Base-by-base conservation (phyloP, 2,888 invertebrate species). In the Dorcus hopei region DNA sequence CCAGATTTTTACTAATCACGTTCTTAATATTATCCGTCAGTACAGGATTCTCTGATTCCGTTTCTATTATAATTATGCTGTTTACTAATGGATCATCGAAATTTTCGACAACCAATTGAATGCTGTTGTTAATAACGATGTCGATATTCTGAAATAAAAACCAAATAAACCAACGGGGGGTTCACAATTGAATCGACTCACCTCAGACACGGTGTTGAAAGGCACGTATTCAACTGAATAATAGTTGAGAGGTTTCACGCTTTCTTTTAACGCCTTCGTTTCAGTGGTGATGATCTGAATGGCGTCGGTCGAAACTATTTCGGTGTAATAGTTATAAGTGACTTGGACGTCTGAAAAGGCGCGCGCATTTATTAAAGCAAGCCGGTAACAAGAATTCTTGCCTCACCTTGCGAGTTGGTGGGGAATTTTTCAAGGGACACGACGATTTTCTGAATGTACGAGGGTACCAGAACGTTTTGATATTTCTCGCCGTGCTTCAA, bases 391-490 rank as follows among this genome's bases (percentile, higher is more conserved):
- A 9, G 5, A 5, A 33, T 19, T 3, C 3, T 3, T 19, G 3
- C 45, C 38, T 11, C 57, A 66, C 66, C 64, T 58, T 63, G 60
- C 48, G 68, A 68, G 47, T 70, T 68, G 4, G 61, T 62, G 3
- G 75, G 74, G 19, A 76, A 53, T n/a, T 65, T 54, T 38, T 67
- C 64, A 45, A 70, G 62, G 8, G 70, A 70, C 39, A 87, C 80
- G 2, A 79, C 76, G 11, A 86, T 70, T 61, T 79, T 80, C 57
- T 82, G 81, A 39, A 87, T 81, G 40, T 82, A 76, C 11, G 83
- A 85, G 0, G 94, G 93, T 0, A 93, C 83, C 69, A 87, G 83
- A 3, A 93, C 82, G 3, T 87, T 84, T 26, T 90, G 83, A 0
- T 87, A 84, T 63, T 88, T 86, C 57, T 86, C 77, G 2, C 81